Evolutionary conservation across 2,113 vertebrate species (phyloP).

Genomic region (Callospermophilus lateralis): DNA sequence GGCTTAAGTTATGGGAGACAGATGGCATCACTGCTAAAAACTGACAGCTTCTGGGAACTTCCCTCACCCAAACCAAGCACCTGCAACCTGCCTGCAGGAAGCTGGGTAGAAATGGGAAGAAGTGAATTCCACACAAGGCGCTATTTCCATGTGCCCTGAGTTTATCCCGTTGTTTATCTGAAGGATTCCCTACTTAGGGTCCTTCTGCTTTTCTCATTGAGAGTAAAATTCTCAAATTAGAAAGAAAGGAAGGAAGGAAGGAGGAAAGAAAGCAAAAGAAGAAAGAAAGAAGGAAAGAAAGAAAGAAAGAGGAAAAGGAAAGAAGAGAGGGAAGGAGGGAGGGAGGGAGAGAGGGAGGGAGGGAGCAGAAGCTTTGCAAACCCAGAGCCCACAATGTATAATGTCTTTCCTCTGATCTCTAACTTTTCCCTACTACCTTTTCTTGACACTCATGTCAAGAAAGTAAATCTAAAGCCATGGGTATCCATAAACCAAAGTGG

Average conservation of each 20-base stretch:
- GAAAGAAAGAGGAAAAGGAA: too few relatives aligned
- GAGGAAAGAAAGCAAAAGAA: too few relatives aligned
- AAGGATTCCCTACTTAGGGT: background rate
- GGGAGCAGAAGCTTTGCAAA: background rate
- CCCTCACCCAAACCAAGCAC: background rate
- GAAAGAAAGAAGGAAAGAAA: background rate
- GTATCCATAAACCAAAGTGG: slow-evolving; percentile 1
- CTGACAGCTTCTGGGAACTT: background rate
- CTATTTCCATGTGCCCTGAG: background rate
- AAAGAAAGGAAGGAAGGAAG: too few relatives aligned
- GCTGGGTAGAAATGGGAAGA: rapidly evolving
- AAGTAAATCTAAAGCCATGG: background rate
- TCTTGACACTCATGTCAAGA: background rate
- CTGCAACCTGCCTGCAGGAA: rapidly evolving
- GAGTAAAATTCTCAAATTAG: background rate
- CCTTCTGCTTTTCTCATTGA: background rate
- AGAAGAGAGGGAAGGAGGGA: rapidly evolving
- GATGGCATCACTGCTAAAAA: rapidly evolving
- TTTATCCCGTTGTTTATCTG: background rate
- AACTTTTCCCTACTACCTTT: background rate
- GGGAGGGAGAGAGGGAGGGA: too few relatives aligned
- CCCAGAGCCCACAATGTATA: background rate
- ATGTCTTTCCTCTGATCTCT: background rate
- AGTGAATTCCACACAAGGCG: rapidly evolving
- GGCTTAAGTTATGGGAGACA: background rate